Conservation (phyloP, 2,113 vertebrate genomes). For the Ibidorhyncha struthersii region DNA sequence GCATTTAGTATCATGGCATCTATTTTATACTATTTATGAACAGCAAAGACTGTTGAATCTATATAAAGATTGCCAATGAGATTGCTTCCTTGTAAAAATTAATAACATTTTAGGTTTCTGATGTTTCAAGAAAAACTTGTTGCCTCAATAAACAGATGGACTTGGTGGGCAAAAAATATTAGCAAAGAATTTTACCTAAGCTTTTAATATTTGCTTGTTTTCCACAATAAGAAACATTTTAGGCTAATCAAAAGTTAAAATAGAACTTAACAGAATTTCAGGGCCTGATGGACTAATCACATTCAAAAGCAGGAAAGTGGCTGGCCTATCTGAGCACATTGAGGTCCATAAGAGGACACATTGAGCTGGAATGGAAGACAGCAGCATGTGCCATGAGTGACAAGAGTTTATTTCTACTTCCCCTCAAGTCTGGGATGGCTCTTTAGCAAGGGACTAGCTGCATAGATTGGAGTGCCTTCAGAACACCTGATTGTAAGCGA, state of each 20-base stretch:
- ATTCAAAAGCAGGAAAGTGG: not conserved
- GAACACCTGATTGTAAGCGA: not conserved
- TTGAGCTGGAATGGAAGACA: not conserved
- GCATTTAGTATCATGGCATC: not conserved
- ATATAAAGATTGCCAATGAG: not conserved
- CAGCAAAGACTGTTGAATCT: not conserved
- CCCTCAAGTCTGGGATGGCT: not conserved
- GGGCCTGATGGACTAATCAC: not conserved
- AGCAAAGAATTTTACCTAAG: not conserved
- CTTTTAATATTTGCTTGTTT: not conserved
- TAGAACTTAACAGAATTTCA: not conserved
- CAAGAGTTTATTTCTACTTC: not conserved
- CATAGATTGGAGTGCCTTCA: not conserved
- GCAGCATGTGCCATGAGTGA: accelerated
- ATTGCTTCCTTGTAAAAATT: not conserved
- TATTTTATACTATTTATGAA: not conserved
- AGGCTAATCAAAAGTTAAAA: not conserved
- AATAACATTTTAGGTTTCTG: not conserved
- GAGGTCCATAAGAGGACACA: not conserved
- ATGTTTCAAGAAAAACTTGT: not conserved
- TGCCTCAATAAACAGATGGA: not conserved
- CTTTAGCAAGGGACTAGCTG: not conserved
- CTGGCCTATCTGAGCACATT: accelerated
- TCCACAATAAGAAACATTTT: not conserved
- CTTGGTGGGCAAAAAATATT: not conserved